These are phyloP conservation scores for Drosophila algonquin DNA, from an alignment of 2,888 invertebrate genomes.

Conservation along the genomic window DNA sequence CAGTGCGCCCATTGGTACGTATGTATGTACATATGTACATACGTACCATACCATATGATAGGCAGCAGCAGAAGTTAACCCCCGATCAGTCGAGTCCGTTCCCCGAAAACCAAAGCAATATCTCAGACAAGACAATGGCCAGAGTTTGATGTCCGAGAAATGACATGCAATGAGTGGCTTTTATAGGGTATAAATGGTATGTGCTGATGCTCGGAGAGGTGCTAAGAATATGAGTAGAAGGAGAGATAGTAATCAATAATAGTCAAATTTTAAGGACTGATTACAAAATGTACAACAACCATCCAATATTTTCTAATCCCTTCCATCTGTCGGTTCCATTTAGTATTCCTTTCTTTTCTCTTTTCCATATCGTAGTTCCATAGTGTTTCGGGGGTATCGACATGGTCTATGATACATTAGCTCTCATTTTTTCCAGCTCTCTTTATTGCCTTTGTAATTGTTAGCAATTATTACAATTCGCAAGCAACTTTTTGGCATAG, in stretches of 20 bases:
- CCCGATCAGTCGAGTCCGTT: conserved; percentile 40
- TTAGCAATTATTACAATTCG: conserved; percentile 75
- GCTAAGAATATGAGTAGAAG: too few species aligned
- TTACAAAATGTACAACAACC: too few species aligned
- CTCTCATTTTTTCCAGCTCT: conserved; percentile 39
- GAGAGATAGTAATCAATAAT: too few species aligned
- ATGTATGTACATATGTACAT: neutral
- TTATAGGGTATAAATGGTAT: conserved; percentile 9
- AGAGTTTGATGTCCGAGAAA: conserved; percentile 34
- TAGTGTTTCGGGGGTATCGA: conserved; percentile 18
- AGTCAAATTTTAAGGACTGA: too few species aligned
- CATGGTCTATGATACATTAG: conserved; percentile 5
- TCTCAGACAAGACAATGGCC: conserved; percentile 62
- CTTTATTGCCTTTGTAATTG: conserved; percentile 72
- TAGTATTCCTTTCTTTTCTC: neutral
- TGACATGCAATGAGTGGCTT: conserved; percentile 18
- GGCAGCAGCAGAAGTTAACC: conserved; percentile 39
- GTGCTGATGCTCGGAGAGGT: neutral
- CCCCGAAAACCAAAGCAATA: conserved; percentile 39
- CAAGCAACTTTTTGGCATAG: conserved; percentile 43
- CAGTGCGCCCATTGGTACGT: conserved; percentile 19
- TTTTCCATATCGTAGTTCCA: too few species aligned
- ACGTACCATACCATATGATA: conserved; percentile 35
- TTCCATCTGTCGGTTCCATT: neutral
- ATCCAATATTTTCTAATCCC: too few species aligned